Evolutionary conservation across 2,113 vertebrate species (phyloP).

Genomic region (Gavia stellata): DNA sequence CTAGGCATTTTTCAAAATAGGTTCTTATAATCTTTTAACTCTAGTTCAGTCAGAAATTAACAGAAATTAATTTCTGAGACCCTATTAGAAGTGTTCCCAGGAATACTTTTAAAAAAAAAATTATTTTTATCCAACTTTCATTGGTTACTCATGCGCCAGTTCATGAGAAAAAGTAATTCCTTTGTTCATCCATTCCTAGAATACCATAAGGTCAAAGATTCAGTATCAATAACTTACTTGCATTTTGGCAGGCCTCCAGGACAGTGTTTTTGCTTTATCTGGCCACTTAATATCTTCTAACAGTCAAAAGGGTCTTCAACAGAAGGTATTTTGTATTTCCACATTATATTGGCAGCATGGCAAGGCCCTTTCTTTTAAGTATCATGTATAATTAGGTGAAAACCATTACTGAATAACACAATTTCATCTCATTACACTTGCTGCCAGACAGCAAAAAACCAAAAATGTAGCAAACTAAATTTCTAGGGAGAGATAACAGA

Average conservation of each 20-base stretch:
- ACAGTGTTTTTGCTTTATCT: neutral
- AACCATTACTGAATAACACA: neutral
- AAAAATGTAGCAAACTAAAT: neutral
- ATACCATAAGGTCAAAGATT: neutral
- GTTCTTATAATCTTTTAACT: neutral
- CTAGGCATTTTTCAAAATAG: neutral
- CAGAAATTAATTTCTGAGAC: neutral
- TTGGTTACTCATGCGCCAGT: neutral
- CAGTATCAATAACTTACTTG: neutral
- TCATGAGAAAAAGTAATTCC: neutral
- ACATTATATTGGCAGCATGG: neutral
- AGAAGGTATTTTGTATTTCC: neutral
- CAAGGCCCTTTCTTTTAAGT: neutral
- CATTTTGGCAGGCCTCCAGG: neutral
- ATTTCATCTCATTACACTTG: neutral
- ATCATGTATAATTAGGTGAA: neutral
- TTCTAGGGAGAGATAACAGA: slow-evolving; percentile 6
- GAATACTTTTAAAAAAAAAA: no score
- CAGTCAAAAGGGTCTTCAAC: neutral
- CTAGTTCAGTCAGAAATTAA: neutral
- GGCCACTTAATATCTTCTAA: neutral
- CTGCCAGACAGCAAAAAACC: neutral
- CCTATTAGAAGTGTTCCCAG: neutral
- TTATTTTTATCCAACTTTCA: neutral
- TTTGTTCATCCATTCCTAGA: neutral